Base-by-base conservation (phyloP, 2,888 invertebrate species). In the Eucera pruinosa region DNA sequence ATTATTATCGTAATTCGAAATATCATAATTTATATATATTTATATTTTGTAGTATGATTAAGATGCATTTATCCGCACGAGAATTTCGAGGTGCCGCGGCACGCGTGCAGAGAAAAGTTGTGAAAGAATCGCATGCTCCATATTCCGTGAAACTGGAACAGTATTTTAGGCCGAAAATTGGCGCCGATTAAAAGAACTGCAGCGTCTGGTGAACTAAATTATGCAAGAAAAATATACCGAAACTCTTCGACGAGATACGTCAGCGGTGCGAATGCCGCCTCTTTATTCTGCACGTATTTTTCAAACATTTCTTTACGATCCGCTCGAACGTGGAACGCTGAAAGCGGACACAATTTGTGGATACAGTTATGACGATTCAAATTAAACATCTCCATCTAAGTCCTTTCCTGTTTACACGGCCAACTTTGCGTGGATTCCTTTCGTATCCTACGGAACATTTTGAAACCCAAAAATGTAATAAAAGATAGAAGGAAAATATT, bases 201-300 rank as follows among this genome's bases (percentile, higher is more conserved):
- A 78, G 79, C 78, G 81, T 85, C 82, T 84, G 80, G 81, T 81
- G 82, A 78, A 84, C 78, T 81, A 80, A 85, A 86, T 88, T 88
- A 87, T 85, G 87, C 86, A 87, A 87, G 84, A 80, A 76, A 86
- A 87, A 88, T 86, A 86, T 83, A 88, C 85, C 67, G 68, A 61
- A 39, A 55, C 55, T 62, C 61, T 54, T 60, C 58, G 39, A 43
- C 23, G 15, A 27, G n/a, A 55, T 65, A 61, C 79, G 65, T 66
- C 47, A 36, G 65, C 23, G n/a, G 27, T 45, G n/a, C 48, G 58
- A 67, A 55, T 39, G 50, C 47, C 33, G 36, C 60, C 41, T 58
- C 30, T 11, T n/a, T 27, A 20, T n/a, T 60, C 54, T 45, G 30
- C 50, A 27, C 45, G 60, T 65, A 80, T 64, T 61, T 57, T 69